Evolutionary conservation across 2,888 invertebrate genomes (phyloP), one percentile per base, ranked within the genome.

Genomic region (Callyntrura sp.): DNA sequence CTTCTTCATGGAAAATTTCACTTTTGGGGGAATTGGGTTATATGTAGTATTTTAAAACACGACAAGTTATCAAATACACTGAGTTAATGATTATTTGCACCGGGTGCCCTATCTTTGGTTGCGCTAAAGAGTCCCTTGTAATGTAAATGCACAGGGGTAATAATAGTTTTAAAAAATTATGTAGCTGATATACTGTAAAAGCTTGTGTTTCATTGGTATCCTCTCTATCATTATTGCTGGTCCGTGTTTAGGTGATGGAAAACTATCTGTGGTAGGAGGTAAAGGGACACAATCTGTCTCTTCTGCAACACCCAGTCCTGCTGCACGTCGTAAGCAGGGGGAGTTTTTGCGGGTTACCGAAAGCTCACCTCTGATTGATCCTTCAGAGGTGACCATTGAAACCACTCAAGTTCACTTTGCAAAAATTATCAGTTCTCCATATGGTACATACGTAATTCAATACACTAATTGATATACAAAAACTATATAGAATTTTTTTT

Each of bases 361-460:
- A 93, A 96, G 95, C 93, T 95, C 96, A 94, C 96, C 96, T 79
- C 95, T 96, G 92, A 96, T 96, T 93, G 96, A 96, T 94, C 97
- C 97, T 65, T 96, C 96, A 90, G 97, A 97, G 94, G 97, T 97
- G 93, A 96, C 96, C 93, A 96, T 97, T 91, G 96, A 96, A 93
- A 96, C 96, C 94, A 96, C 96, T 93, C 96, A 97, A 85, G 96
- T 97, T 82, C 96, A 96, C 94, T 96, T 96, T 85, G 97, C 97
- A 23, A 96, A 97, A 94, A 96, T 97, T 92, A 97, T 97, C 94
- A 95, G 97, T 94, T 97, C 97, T 91, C 97, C 97, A 93, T 95
- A 97, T 94, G 97, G 97, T 97, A 95, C 94, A 94, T 92, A 81
- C 81, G 28, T 82, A 48, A 35, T 35, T 35, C 35, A 35, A 35